Base-by-base conservation (phyloP, 2,113 vertebrate species). In the Hiodon alosoides region DNA sequence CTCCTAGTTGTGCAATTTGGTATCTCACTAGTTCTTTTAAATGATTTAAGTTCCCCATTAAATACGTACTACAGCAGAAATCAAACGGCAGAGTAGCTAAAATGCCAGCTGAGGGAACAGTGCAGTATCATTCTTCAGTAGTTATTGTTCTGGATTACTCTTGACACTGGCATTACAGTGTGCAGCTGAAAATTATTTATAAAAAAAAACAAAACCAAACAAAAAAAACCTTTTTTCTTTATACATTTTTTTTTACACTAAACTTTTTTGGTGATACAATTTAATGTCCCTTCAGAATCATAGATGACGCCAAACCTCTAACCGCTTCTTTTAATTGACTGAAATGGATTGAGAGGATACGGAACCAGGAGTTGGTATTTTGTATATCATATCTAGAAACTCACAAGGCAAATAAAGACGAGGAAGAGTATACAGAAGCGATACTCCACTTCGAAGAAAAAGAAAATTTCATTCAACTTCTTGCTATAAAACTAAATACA, bases 401-500 rank as follows among this genome's bases (percentile, higher is more conserved):
- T 14, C 46, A 58, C 8, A 17, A 3, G 57, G 48, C 10, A 58
- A 59, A 57, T 71, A 60, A 71, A 59, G 1, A 52, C 31, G 4
- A 46, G 52, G 31, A 13, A 46, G 11, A 2, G 54, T 31, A 5
- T 3, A 13, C n/a, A 4, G 14, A 60, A 57, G 46, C 8, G 13
- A 71, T 31, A 71, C 67, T 58, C 51, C 16, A 71, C 46, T 52
- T n/a, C 81, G 83, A 80, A 82, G 80, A 82, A 85, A 88, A 85
- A 90, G 84, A 55, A 85, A 75, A 81, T 82, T 81, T 71, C 61
- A 58, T 79, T 73, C 70, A 83, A 76, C 73, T 76, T 79, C 0
- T 46, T 47, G 84, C 84, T 89, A 90, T 82, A 92, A 90, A 92
- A 90, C 90, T 89, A 86, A 82, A 81, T 89, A 90, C 87, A 89